Evolutionary conservation across 2,113 vertebrate species (phyloP).

Genomic region (Dasyurus viverrinus): DNA sequence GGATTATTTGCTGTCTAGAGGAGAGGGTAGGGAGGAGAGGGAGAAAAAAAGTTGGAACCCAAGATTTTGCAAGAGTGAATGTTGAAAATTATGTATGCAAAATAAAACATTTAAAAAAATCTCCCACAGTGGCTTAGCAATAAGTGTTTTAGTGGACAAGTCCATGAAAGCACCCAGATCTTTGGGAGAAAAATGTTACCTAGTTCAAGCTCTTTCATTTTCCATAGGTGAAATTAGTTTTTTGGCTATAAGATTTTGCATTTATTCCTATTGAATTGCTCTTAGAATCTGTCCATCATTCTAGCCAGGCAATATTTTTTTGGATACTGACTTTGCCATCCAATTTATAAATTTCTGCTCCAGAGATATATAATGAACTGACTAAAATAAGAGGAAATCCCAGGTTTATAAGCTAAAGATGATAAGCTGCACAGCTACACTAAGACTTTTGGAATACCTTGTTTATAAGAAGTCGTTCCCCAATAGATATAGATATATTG

Average conservation of each 20-base stretch:
- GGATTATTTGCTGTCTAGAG: no score
- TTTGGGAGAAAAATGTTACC: not conserved
- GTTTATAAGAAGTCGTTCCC: not conserved
- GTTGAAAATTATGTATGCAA: no score
- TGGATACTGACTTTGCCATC: not conserved
- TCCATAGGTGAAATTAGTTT: no score
- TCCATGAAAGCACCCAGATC: not conserved
- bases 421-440: not conserved
- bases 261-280: not conserved
- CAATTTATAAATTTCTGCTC: not conserved
- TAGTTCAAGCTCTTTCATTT: not conserved
- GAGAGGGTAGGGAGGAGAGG: no score
- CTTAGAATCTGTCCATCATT: not conserved
- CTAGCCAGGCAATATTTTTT: not conserved
- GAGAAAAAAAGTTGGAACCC: no score
- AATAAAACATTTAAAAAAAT: not conserved
- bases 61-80: no score
- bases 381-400: not conserved
- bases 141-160: not conserved
- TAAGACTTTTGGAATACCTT: not conserved
- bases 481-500: not conserved
- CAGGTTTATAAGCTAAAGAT: not conserved
- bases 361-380: not conserved
- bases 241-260: not conserved
- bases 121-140: not conserved